Evolutionary conservation across 1,140 invertebrate species (phyloP), one percentile per base, ranked within the genome.

Genomic region (Acromyrmex charruanus): DNA sequence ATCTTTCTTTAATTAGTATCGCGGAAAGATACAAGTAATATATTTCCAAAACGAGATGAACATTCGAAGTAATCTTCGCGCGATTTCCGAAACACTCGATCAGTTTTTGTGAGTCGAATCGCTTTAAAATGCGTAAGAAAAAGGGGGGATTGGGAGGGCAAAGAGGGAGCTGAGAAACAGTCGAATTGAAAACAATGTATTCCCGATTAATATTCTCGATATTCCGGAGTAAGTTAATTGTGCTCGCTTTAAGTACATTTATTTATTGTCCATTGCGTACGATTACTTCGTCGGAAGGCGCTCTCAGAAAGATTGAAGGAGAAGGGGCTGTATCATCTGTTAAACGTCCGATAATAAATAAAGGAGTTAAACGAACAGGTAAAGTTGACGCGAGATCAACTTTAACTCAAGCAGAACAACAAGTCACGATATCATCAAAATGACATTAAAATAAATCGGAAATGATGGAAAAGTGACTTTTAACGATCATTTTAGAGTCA

Each of bases 201-300:
- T 18, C 14, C 66, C 21, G 65, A 55, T 53, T 66, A 51, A 51
- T 31, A 39, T 55, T 39, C 39, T 89, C 12, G 77, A 84, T 79
- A 87, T 65, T 69, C 58, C n/a, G 51, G 18, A 10, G 55, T 79
- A 79, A 35, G 85, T 55, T 59, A 79, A 75, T 87, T 74, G 79
- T 28, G 66, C 77, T 79, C 77, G 88, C 68, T 51, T 90, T 63
- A 85, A 87, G 44, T 80, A 85, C 88, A 89, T 87, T 89, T 71
- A 77, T 89, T 90, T 90, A 90, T 90, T 90, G 89, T 90, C 89
- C 89, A 74, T 68, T 75, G 68, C 87, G 16, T 88, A 71, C 85
- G 85, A 66, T 80, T 69, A 65, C 77, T 71, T 35, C 65, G 53
- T 79, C 31, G 49, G 21, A 85, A 77, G 31, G 74, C 63, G 16